Base-by-base conservation (phyloP, 2,888 invertebrate genomes). In the Drosophila bunnanda region DNA sequence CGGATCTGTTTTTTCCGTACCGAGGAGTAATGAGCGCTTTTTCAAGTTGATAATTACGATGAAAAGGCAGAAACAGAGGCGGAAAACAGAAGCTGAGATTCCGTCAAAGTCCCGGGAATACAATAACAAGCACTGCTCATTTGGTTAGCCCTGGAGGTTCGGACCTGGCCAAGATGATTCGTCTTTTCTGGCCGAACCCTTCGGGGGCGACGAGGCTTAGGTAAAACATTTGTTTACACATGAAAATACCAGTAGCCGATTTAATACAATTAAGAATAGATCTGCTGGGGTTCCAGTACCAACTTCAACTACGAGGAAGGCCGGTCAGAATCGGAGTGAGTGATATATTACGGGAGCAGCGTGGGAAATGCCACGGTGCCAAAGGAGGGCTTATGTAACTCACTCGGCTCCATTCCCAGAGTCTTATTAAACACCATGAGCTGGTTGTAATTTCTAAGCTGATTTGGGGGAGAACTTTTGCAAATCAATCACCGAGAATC, bases 21-120 rank as follows among this genome's bases (percentile, higher is more conserved):
- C 12, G 65, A 48, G 59, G 55, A 59, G 73, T 82, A 84, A 85
- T 85, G 86, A 84, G 80, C 77, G 72, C 73, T 77, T 84, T 83
- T 88, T 86, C 75, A 71, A 88, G 84, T 84, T 87, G 78, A 85
- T 85, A 85, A 85, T 85, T 88, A 88, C 80, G 79, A 85, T 85
- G 84, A 85, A 82, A 79, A 68, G 61, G 84, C 84, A 86, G 82
- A 80, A 64, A 43, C 7, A 22, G 34, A 22, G 32, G 46, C 46
- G 39, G 46, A 66, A 66, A 67, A 56, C 68, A 67, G 66, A 54
- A 67, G 67, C 67, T 38, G 56, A 54, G 66, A 55, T 55, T 46
- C 55, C 32, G 46, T 22, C 34, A 28, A 36, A 58, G 58, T 28
- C 15, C 17, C 55, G 38, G 20, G 55, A 67, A 20, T 34, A 66